Base-by-base conservation (phyloP, 2,113 vertebrate genomes). In the Morone saxatilis region DNA sequence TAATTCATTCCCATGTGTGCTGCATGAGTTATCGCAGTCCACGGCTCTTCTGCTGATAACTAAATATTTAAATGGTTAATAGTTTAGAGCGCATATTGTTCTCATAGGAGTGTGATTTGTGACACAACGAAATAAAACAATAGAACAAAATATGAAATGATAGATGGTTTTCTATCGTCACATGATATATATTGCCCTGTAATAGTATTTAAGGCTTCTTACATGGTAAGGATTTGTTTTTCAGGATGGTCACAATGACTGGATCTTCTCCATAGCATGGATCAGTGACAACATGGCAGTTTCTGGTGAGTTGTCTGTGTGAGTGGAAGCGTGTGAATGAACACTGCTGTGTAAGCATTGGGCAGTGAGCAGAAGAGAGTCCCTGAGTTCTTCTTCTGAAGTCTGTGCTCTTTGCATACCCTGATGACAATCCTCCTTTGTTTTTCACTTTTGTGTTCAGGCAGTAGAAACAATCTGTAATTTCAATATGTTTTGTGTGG, bases 211-310 rank as follows among this genome's bases (percentile, higher is more conserved):
- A 25, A 25, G 25, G 36, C 3, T 69, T 78, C 78, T 86, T 25
- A 83, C 53, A 65, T 56, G 4, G 12, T 22, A 59, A 5, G 31
- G 7, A 7, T 81, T 85, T 88, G 22, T 87, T 76, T 91, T 76
- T 79, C 88, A 99, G 98, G 97, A 99, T 80, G 98, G 98, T 67
- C 98, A 99, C 91, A 99, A 99, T 87, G 98, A 99, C 92, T 99
- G 98, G 98, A 99, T 99, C 90, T 99, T 99, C 95, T 99, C 98
- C 80, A 99, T 99, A 91, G 98, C 98, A 0, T 99, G 98, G 98
- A 99, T 99, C 93, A 99, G 96, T 89, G 98, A 99, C 92, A 97
- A 93, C 76, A 97, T 99, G 97, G 98, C 97, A 10, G 98, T 99
- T 74, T 99, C 98, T 89, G 98, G 98, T 99, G 95, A 96, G 95